Base-by-base conservation (phyloP, 2,113 vertebrate genomes). In the Lagopus muta region DNA sequence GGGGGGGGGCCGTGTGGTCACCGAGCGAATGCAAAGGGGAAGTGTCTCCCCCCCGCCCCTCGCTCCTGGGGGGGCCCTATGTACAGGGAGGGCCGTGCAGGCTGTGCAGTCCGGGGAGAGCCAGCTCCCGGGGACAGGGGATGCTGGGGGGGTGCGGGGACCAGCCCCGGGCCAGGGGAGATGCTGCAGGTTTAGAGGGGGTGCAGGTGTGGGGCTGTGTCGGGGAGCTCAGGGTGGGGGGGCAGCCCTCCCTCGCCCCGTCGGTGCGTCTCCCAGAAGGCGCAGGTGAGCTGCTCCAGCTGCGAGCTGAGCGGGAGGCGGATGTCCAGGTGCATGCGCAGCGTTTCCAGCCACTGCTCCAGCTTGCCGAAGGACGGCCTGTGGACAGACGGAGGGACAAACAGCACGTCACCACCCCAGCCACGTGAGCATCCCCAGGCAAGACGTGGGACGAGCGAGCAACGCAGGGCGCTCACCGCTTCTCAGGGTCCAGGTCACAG, bases 401-500 rank as follows among this genome's bases (percentile, higher is more conserved):
- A 22, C 2, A 20, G 13, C 28, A 5, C 2, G 12, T 30, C 65
- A 67, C 42, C 40, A 32, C 43, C 30, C 65, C 21, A 5, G 21
- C 38, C 42, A 43, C 6, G 22, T 2, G 14, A 45, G 65, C 65
- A 43, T n/a, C 43, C 43, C 43, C 18, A 18, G n/a, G 32, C 55
- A 32, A 19, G 55, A 58, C 7, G 32, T 8, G 1, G 6, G 12
- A 3, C 2, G 8, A 6, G 34, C 2, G 8, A 6, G 34, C 6
- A 17, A 32, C 2, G 8, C 28, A 8, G 64, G 30, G 0, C 5
- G 36, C 98, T 97, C 66, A 99, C 99, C 99, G 97, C 97, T 99
- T 99, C 97, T 99, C 99, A 0, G 98, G 98, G 76, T 99, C 99
- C 82, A 99, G 97, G 91, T 99, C 99, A 9, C 99, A 99, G 98